Base-by-base conservation (phyloP, 2,113 vertebrate genomes). In the Pan paniscus region DNA sequence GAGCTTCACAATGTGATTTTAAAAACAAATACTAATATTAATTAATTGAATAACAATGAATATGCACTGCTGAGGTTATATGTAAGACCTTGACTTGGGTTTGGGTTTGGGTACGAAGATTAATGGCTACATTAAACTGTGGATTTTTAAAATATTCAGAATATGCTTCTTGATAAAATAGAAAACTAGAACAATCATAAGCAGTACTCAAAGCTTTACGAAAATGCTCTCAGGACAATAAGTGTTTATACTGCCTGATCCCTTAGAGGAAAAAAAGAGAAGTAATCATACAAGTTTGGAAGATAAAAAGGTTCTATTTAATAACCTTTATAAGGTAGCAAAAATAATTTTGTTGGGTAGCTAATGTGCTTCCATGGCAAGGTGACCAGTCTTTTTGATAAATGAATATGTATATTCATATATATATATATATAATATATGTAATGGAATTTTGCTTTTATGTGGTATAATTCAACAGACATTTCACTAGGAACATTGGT, bases 11-110 rank as follows among this genome's bases (percentile, higher is more conserved):
- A n/a, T 79, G 86, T 94, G 85, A 83, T 89, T 94, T 97, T 73
- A 82, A 95, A 97, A 97, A 93, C n/a, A 96, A 95, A 78, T 94
- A 81, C 40, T 86, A 79, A 72, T 46, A 68, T 61, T 93, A 88
- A 90, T 93, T 94, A 90, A 97, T 68, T 84, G 86, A 88, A 78
- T 85, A 78, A 96, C 87, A 90, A 90, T 75, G 32, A 30, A 35
- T 50, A 46, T 23, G 11, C 14, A 83, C 4, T 50, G 61, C 52
- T 79, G 79, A 93, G 40, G 23, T 55, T 90, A 4, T 91, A 9
- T 76, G 9, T n/a, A 92, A 72, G 64, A 55, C 3, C 18, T 84
- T 81, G 61, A 38, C 18, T 52, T 89, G 38, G 35, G 25, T 93
- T 90, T 96, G 48, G 13, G 25, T 93, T 90, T 96, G 48, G 13